Conservation (phyloP, 2,888 invertebrate genomes). For the Herminia tarsipennalis region DNA sequence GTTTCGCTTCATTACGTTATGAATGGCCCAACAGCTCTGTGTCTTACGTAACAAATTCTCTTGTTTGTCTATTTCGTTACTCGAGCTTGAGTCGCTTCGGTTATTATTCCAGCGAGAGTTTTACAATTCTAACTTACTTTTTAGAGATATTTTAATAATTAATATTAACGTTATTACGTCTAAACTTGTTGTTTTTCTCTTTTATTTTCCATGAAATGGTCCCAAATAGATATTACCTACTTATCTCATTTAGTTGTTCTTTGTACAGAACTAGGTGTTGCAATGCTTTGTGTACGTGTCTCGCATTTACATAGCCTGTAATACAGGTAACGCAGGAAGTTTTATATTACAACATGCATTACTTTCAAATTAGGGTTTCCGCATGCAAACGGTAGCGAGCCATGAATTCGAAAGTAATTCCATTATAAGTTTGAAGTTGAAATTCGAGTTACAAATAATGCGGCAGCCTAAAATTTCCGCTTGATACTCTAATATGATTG, state of each 20-base stretch:
- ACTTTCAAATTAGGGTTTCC: conserved; percentile 55
- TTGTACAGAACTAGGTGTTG: conserved; percentile 4
- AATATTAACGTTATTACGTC: conserved; percentile 26
- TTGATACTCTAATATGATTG: conserved; percentile 74
- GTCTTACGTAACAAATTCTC: conserved; percentile 49
- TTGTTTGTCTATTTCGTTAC: conserved; percentile 49
- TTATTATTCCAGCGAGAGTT: conserved; percentile 35
- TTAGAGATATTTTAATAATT: conserved; percentile 26
- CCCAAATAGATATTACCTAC: conserved; percentile 1
- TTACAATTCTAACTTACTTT: conserved; percentile 28
- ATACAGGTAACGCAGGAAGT: conserved; percentile 26
- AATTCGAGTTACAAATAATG: conserved; percentile 71
- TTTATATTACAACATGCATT: conserved; percentile 48
- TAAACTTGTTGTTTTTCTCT: conserved; percentile 21
- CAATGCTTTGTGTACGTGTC: conserved; percentile 20
- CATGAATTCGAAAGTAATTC: conserved; percentile 78
- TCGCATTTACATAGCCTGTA: conserved; percentile 12
- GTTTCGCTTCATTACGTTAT: conserved; percentile 50
- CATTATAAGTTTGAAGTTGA: conserved; percentile 74
- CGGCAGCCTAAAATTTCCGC: conserved; percentile 60
- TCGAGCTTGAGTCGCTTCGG: conserved; percentile 30
- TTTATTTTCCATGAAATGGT: conserved; percentile 14
- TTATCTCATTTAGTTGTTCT: conserved; percentile 10
- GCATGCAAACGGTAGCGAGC: conserved; percentile 53
- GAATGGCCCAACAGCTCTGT: conserved; percentile 45